phyloP scores from a whole-genome alignment of 2,113 vertebrate species.

The Pipra filicauda region DNA sequence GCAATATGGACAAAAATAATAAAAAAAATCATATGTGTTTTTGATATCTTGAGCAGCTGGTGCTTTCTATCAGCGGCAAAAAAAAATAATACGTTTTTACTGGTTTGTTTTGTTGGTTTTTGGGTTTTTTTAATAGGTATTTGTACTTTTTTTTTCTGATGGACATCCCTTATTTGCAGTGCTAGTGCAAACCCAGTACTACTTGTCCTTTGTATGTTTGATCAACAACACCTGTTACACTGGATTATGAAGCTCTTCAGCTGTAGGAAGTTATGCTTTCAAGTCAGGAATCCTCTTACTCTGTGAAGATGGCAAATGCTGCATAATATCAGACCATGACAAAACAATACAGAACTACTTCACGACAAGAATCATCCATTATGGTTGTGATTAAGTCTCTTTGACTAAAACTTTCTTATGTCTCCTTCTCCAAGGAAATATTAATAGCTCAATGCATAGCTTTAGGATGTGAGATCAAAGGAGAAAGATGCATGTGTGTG shows the following conservation, averaged over 20 bases:
- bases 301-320: background rate
- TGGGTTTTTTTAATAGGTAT: background rate
- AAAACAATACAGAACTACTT: background rate
- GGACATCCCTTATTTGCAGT: background rate
- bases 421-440: background rate
- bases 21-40: background rate
- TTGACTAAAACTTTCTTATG: background rate
- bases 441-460: background rate
- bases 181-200: background rate
- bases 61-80: background rate
- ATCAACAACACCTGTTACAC: background rate
- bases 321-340: background rate
- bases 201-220: background rate
- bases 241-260: background rate
- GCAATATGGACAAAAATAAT: background rate
- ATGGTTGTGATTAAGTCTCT: background rate
- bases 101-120: background rate
- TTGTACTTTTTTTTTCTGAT: background rate
- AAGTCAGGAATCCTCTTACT: background rate
- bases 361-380: background rate
- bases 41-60: background rate
- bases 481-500: background rate
- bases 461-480: background rate
- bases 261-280: background rate
- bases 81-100: background rate